phyloP scores from a whole-genome alignment of 2,888 invertebrate species.

The Dione vanillae region DNA sequence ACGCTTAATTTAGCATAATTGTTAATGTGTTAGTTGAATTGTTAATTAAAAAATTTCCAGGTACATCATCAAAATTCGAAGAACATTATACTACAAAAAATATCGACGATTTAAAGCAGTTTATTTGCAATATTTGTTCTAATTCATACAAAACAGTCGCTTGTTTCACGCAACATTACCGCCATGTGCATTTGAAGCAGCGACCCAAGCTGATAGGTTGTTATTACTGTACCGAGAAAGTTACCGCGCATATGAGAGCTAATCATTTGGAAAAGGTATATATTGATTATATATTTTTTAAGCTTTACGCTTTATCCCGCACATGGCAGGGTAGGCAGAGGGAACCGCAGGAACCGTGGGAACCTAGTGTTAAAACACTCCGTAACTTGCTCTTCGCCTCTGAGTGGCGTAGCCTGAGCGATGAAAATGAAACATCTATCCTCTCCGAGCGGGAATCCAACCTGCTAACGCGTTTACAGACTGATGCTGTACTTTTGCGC shows the following conservation, averaged over 20 bases:
- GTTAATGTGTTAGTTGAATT: not conserved
- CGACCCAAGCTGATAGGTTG: slow-evolving; percentile 59
- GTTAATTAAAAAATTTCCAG: slow-evolving; percentile 55
- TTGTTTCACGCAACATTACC: slow-evolving; percentile 63
- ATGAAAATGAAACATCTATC: too few species aligned
- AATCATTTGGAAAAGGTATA: slow-evolving; percentile 60
- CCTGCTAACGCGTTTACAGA: too few species aligned
- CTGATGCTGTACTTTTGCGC: too few species aligned
- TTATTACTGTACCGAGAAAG: slow-evolving; percentile 57
- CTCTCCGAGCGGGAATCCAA: too few species aligned
- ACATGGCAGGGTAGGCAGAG: too few species aligned
- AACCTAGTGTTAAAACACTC: too few species aligned
- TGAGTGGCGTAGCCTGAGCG: too few species aligned
- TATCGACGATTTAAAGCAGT: slow-evolving; percentile 41
- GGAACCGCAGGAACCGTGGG: too few species aligned
- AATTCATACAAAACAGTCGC: slow-evolving; percentile 58
- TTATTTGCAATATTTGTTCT: slow-evolving; percentile 57
- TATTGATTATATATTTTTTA: too few species aligned
- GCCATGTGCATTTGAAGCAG: slow-evolving; percentile 62
- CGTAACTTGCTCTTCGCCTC: too few species aligned
- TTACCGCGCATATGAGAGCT: slow-evolving; percentile 57
- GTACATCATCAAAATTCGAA: slow-evolving; percentile 44
- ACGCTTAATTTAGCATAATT: not conserved
- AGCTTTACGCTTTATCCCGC: too few species aligned
- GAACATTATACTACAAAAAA: slow-evolving; percentile 53